Evolutionary conservation across 2,797 vertebrate genomes (phyloP), one percentile per base, ranked within the genome.

Genomic region (Aratinga solstitialis): DNA sequence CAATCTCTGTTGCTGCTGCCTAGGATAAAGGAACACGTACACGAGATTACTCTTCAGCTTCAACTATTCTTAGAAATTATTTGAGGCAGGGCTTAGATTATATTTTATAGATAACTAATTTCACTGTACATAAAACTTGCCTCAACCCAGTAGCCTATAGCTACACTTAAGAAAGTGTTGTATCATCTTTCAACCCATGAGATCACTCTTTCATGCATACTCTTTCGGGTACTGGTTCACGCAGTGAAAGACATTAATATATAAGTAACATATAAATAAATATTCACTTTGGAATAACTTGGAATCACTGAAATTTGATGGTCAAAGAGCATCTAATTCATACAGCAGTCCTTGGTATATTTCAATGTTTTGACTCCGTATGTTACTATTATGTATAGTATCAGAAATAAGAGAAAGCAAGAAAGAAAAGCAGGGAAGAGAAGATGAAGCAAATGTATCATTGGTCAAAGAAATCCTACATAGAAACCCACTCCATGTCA

Each of bases 91-190:
- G 5, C 7, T 87, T 69, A n/a, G 34, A 56, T 58, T 73, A 13
- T 61, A n/a, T 74, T 81, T 88, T n/a, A 80, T 5, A 83, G 58
- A 38, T 50, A 90, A 78, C 45, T 91, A 58, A 94, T 95, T 94
- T 90, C 88, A 94, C 61, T 92, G 87, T 53, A 86, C 74, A 53
- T 93, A 65, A 89, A 78, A 85, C 82, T 50, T 73, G 74, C 42
- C 71, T 87, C 63, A 89, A 74, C 8, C 36, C 73, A 89, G 59
- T 76, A 74, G 71, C 18, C 65, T 89, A 4, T 23, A 88, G 91
- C 56, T 84, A 72, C 38, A 13, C 6, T 8, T 34, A 62, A 73
- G 43, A 54, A 86, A 84, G 20, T 19, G 11, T 11, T 23, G 11
- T 43, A 50, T 62, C 65, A 78, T 62, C 36, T 66, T 88, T 50